Conservation (phyloP, 2,113 vertebrate species). For the Gymnogyps californianus region DNA sequence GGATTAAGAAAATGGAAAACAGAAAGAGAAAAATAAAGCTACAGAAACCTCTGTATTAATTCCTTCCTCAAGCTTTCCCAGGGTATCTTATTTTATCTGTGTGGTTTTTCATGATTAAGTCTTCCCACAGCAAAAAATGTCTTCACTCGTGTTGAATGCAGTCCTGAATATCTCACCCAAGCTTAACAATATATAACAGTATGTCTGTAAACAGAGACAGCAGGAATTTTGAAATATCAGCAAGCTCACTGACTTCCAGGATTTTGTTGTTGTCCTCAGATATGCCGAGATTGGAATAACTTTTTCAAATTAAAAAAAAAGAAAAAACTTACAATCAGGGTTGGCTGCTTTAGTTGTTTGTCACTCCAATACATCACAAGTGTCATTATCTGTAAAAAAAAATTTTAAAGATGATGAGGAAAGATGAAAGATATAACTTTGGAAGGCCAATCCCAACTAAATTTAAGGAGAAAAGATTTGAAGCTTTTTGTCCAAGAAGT, state of each 20-base stretch:
- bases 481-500: neutral
- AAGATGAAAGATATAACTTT: neutral
- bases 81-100: neutral
- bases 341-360: neutral
- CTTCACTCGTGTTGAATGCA: neutral
- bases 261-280: neutral
- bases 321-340: neutral
- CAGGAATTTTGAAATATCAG: constrained; percentile 9
- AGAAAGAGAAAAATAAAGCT: neutral
- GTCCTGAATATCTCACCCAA: neutral
- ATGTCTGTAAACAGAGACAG: constrained; percentile 25
- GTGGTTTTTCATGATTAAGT: neutral
- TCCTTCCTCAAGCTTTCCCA: neutral
- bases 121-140: neutral
- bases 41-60: neutral
- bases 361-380: neutral
- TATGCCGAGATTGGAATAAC: neutral
- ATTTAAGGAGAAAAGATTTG: neutral
- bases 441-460: neutral
- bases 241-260: neutral
- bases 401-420: neutral
- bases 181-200: neutral
- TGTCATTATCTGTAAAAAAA: neutral
- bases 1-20: neutral
- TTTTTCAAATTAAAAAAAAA: neutral